Base-by-base conservation (phyloP, 2,888 invertebrate species). In the Drosophila lacicola region DNA sequence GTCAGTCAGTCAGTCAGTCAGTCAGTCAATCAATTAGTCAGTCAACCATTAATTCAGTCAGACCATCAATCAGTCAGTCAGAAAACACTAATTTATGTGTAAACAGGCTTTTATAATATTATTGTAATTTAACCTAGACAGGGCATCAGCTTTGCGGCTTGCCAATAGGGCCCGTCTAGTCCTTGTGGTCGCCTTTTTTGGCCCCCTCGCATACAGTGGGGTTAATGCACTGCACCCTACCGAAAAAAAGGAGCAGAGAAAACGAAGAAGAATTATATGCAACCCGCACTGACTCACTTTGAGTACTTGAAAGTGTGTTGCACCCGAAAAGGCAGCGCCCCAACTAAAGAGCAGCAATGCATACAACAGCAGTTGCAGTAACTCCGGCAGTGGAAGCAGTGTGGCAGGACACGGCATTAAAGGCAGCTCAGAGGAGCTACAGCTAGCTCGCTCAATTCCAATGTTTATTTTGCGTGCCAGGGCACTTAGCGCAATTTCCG, bases 401-500 rank as follows among this genome's bases (percentile, higher is more conserved):
- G 17, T 9, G 13, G n/a, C 42, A 66, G 57, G 68, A 61, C 55
- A 51, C 56, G 54, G 57, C 47, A 74, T 74, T 74, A 66, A 74
- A 74, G 66, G 64, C 29, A 41, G 51, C 39, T 34, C 36, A 46
- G 70, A 37, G 45, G 49, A 25, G 42, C 4, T 33, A 47, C 33
- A 34, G 42, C 53, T 42, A 42, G 34, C 19, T 47, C 51, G 14
- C 21, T 42, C 37, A 49, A 47, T 57, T 21, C 69, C 71, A 86
- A 82, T 87, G 82, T 87, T 87, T 87, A 82, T 84, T 78, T 84
- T 84, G 87, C 87, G 87, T 87, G 80, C 70, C 70, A 65, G 69
- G 70, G 74, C 87, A 83, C 83, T 83, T 83, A 71, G 75, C 66
- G 75, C 78, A 81, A 81, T 81, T 86, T 83, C 86, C 83, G 83